A percentile compares a stretch with the other conserved stretches of the same genome.
These are phyloP conservation scores for Lasioglossum albipes DNA, from an alignment of 1,140 invertebrate species.

Conservation along the genomic window DNA sequence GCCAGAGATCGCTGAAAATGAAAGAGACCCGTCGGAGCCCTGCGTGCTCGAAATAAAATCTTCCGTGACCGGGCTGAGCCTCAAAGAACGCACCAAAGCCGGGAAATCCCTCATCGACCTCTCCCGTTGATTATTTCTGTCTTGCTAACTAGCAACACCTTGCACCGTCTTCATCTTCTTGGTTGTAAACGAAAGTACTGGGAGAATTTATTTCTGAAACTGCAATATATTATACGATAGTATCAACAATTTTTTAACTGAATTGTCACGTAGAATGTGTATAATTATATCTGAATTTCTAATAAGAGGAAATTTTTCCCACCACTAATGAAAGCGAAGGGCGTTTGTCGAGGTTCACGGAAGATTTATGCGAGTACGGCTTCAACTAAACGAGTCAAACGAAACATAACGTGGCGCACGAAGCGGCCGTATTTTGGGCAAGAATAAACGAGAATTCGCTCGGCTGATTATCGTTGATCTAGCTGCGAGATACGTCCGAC, in stretches of 20 bases:
- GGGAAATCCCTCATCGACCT: not conserved
- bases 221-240: too few species aligned
- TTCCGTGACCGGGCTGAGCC: not conserved
- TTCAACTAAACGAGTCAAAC: not conserved
- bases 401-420: not conserved
- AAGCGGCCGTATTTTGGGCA: not conserved
- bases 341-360: not conserved
- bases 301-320: too few species aligned
- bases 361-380: not conserved
- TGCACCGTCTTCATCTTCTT: not conserved
- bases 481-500: slow-evolving; percentile 8
- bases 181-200: too few species aligned
- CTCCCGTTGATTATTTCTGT: too few species aligned
- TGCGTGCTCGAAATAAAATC: slow-evolving; percentile 26
- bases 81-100: slow-evolving; percentile 3
- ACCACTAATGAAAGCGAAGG: too few species aligned
- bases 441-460: slow-evolving; percentile 1
- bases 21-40: not conserved
- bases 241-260: too few species aligned
- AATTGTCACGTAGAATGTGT: too few species aligned
- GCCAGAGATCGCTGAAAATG: slow-evolving; percentile 17
- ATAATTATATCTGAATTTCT: too few species aligned
- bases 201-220: too few species aligned
- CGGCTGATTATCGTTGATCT: slow-evolving; percentile 21
- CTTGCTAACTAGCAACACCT: not conserved